phyloP scores from a whole-genome alignment of 2,797 vertebrate genomes.

The Botia almorhae region DNA sequence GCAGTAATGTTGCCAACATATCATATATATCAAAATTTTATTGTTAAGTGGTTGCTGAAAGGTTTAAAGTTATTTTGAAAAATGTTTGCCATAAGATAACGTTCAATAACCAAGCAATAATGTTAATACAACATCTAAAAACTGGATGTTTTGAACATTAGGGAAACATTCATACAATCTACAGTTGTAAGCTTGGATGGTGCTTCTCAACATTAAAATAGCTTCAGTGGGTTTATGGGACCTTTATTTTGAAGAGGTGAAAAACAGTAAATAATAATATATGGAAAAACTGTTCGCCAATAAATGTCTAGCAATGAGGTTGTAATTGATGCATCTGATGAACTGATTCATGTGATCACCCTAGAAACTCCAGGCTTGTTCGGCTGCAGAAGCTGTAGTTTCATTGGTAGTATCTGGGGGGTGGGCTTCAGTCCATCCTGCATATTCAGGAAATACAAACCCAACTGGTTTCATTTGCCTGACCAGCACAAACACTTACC shows the following conservation, averaged over 20 bases:
- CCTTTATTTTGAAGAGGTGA: background rate
- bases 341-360: background rate
- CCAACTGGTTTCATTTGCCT: background rate
- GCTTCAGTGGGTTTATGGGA: too few species aligned
- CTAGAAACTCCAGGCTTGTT: background rate
- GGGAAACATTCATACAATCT: too few species aligned
- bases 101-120: too few species aligned
- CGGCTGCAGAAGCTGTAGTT: background rate
- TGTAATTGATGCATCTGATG: background rate
- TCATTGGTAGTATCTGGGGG: background rate
- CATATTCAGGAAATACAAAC: slow-evolving; percentile 14
- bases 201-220: too few species aligned
- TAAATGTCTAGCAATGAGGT: background rate
- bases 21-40: too few species aligned
- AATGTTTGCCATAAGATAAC: too few species aligned
- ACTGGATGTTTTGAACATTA: too few species aligned
- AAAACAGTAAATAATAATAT: background rate
- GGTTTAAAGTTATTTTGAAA: too few species aligned
- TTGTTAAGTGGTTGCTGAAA: too few species aligned
- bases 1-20: too few species aligned
- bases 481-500: background rate
- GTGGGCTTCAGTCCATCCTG: background rate
- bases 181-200: too few species aligned
- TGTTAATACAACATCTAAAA: too few species aligned
- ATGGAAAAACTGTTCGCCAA: background rate